Percentiles rank a stretch among this genome's conserved stretches.
Evolutionary conservation across 92 coral and sea anemone genomes (phyloP).

Genomic region (Nematostella vectensis): DNA sequence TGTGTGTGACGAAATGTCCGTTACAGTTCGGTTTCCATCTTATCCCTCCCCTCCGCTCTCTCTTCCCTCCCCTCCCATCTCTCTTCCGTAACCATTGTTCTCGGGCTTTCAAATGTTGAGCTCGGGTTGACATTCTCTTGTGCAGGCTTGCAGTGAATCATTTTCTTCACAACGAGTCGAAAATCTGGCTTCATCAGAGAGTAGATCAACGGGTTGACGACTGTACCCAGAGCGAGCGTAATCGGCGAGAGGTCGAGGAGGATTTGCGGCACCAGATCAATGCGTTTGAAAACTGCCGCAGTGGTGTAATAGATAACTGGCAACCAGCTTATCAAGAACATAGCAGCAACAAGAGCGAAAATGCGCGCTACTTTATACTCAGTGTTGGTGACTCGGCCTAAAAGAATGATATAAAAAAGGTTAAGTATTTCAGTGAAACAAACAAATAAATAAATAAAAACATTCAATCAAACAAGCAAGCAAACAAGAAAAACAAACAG

Average conservation of each 20-base stretch:
- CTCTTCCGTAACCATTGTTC: too few relatives aligned
- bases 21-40: too few relatives aligned
- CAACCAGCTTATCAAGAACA: constrained; percentile 70
- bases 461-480: too few relatives aligned
- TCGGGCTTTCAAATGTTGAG: too few relatives aligned
- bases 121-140: constrained; percentile 8
- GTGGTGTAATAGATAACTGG: constrained; percentile 59
- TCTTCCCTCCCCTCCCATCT: too few relatives aligned
- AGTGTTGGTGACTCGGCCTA: constrained; percentile 1
- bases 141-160: constrained; percentile 24
- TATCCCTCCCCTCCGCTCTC: too few relatives aligned
- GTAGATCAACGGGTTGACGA: constrained; percentile 60
- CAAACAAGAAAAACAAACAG: too few relatives aligned
- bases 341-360: constrained; percentile 55
- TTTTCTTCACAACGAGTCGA: constrained; percentile 41
- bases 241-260: constrained; percentile 55
- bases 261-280: constrained; percentile 26
- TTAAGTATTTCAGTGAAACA: too few relatives aligned
- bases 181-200: constrained; percentile 86
- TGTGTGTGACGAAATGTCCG: too few relatives aligned
- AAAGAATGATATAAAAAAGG: too few relatives aligned
- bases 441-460: too few relatives aligned
- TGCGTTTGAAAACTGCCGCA: constrained; percentile 25
- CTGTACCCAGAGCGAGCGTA: constrained; percentile 57
- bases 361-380: constrained; percentile 74